A percentile compares a stretch with the other conserved stretches of the same genome.
Conservation (phyloP, 2,888 invertebrate species). For the Physocephala rufipes region DNA sequence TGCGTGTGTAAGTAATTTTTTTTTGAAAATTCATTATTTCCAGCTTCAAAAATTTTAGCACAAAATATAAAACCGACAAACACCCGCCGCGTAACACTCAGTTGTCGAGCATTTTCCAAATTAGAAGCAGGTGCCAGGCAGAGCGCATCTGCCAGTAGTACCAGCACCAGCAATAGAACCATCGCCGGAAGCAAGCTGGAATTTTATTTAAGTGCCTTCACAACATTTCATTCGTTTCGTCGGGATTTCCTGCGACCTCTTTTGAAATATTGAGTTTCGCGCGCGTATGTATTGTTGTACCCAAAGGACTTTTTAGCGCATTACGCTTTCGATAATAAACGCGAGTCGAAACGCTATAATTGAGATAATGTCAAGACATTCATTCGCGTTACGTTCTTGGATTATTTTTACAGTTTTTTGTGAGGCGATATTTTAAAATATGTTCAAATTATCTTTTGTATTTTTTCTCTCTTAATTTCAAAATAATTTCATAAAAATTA, state of each 20-base stretch:
- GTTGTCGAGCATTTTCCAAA: slow-evolving; percentile 43
- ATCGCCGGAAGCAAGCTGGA: slow-evolving; percentile 7
- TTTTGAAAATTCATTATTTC: neutral
- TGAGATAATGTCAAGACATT: neutral
- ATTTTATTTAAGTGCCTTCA: neutral
- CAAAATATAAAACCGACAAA: slow-evolving; percentile 58
- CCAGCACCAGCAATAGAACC: neutral
- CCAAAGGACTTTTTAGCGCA: neutral
- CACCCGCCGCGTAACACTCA: slow-evolving; percentile 45
- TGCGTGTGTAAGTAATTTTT: neutral
- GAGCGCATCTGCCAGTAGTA: slow-evolving; percentile 11
- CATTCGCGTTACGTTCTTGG: neutral
- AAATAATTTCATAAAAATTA: slow-evolving; percentile 34
- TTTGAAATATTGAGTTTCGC: slow-evolving; percentile 36
- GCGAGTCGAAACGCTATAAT: neutral
- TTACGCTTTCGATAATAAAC: neutral
- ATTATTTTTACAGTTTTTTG: neutral
- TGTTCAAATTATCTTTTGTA: slow-evolving; percentile 45
- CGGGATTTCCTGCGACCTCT: slow-evolving; percentile 37
- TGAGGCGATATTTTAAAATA: neutral
- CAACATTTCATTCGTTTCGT: slow-evolving; percentile 40
- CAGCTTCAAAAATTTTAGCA: slow-evolving; percentile 22
- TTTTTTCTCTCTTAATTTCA: slow-evolving; percentile 54
- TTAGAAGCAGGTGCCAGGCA: slow-evolving; percentile 28
- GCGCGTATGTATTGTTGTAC: neutral